These are phyloP conservation scores for Spheniscus humboldti DNA, from an alignment of 2,797 vertebrate species.

Conservation along the genomic window DNA sequence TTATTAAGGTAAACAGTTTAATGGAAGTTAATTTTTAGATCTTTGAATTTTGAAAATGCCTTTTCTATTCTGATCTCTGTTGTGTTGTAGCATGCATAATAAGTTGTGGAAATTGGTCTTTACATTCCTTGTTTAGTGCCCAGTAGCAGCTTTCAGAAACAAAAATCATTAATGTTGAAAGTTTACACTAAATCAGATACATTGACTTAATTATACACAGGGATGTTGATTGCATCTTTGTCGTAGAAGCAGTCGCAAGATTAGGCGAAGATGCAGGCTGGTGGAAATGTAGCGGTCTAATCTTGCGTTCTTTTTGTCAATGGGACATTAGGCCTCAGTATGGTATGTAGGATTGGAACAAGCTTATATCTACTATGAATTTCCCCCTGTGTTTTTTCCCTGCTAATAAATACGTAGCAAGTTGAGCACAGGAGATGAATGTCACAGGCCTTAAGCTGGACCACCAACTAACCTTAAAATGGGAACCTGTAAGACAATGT, in stretches of 20 bases:
- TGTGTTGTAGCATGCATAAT: neutral
- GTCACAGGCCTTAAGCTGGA: neutral
- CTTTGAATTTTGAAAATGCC: neutral
- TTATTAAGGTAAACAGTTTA: neutral
- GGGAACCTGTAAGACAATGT: neutral
- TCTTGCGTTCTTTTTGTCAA: neutral
- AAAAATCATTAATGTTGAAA: neutral
- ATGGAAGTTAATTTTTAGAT: neutral
- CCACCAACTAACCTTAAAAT: neutral
- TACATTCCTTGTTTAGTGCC: neutral
- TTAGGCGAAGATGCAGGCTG: neutral
- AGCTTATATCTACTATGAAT: neutral
- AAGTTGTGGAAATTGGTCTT: neutral
- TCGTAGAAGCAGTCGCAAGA: neutral
- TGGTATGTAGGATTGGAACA: neutral
- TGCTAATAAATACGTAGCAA: neutral
- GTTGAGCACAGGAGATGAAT: neutral
- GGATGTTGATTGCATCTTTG: neutral
- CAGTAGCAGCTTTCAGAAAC: neutral
- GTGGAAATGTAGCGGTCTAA: accelerated
- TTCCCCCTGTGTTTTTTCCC: neutral
- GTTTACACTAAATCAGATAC: neutral
- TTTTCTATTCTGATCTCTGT: neutral
- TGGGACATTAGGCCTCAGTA: neutral
- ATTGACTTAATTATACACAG: neutral